Percentiles rank a stretch among this genome's conserved stretches.
Conservation (phyloP, 2,797 vertebrate genomes). For the Macropus fuliginosus region DNA sequence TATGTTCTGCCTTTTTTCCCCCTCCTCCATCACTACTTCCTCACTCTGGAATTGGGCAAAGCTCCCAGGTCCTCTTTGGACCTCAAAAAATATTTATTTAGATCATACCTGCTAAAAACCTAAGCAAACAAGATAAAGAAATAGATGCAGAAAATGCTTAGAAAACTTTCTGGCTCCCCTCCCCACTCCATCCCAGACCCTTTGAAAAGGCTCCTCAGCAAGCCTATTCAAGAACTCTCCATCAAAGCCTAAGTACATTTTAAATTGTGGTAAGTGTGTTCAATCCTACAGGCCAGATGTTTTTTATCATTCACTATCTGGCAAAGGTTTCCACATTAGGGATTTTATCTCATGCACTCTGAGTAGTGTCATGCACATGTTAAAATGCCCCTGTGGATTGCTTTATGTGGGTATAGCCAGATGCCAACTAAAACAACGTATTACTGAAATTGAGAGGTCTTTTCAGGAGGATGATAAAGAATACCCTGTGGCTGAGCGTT, state of each 20-base stretch:
- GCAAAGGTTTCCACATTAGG: slow-evolving; percentile 38
- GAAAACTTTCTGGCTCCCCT: not conserved
- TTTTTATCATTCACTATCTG: slow-evolving; percentile 74
- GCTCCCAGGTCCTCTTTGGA: not conserved
- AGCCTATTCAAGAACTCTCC: not conserved
- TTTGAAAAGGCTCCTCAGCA: not conserved
- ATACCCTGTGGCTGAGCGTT: not conserved
- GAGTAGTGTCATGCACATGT: slow-evolving; percentile 60
- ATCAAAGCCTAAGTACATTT: slow-evolving; percentile 2
- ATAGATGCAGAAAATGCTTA: not conserved
- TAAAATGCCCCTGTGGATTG: slow-evolving; percentile 66
- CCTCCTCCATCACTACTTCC: not conserved
- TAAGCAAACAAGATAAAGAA: not conserved
- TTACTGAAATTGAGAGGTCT: slow-evolving; percentile 60
- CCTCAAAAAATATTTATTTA: not conserved
- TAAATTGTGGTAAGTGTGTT: not conserved
- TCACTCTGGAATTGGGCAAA: not conserved
- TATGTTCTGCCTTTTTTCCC: not conserved
- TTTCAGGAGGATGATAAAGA: slow-evolving; percentile 54
- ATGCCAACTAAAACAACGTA: slow-evolving; percentile 71
- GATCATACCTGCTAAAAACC: not conserved
- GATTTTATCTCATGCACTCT: slow-evolving; percentile 68
- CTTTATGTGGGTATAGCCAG: slow-evolving; percentile 70
- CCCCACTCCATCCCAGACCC: not conserved
- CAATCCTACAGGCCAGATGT: slow-evolving; percentile 58